These are phyloP conservation scores for Diabrotica balteata DNA, from an alignment of 2,888 invertebrate species.

Conservation along the genomic window DNA sequence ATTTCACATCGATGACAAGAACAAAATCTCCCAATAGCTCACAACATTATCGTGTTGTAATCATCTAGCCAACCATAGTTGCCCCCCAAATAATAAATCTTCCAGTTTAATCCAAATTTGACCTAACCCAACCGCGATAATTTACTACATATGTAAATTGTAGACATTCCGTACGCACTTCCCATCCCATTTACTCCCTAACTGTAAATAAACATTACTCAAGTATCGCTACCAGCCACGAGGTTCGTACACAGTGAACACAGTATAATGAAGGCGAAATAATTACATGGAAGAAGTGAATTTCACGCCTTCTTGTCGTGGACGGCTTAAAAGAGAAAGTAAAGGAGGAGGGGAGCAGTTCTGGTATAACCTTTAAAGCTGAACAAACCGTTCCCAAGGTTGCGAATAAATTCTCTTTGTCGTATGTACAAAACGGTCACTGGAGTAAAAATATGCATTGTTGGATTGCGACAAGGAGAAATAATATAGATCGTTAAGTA, in stretches of 20 bases:
- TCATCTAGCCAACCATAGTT: too few species aligned
- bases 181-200: too few species aligned
- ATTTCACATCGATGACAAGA: too few species aligned
- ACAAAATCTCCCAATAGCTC: too few species aligned
- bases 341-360: constrained; percentile 14
- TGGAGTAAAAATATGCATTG: background rate
- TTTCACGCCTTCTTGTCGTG: constrained; percentile 37
- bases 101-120: too few species aligned
- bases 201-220: background rate
- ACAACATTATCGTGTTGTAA: too few species aligned
- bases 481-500: too few species aligned
- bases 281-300: constrained; percentile 27
- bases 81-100: too few species aligned
- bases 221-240: background rate
- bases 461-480: too few species aligned
- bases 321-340: constrained; percentile 36
- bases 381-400: constrained; percentile 33
- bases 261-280: constrained; percentile 25
- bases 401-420: constrained; percentile 3
- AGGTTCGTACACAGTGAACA: background rate
- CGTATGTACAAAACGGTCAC: background rate
- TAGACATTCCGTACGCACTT: too few species aligned
- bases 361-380: constrained; percentile 30
- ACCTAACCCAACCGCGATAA: too few species aligned
- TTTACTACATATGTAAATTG: too few species aligned